These are phyloP conservation scores for Eugnorisma glareosa DNA, from an alignment of 2,888 invertebrate species.

Conservation along the genomic window DNA sequence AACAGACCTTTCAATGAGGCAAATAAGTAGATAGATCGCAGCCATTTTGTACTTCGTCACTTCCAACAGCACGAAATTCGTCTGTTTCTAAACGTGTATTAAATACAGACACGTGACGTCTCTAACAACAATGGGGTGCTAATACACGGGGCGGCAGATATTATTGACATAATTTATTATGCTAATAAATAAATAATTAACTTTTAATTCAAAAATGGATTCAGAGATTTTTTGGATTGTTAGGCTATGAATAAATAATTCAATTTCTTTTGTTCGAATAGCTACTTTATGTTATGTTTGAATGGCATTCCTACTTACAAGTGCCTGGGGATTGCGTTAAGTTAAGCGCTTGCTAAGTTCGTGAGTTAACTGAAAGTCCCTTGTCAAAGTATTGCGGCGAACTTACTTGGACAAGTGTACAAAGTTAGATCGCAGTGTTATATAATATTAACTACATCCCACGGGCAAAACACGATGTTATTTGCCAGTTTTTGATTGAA, in stretches of 20 bases:
- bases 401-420: constrained; percentile 41
- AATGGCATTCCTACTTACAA: background rate
- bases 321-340: constrained; percentile 2
- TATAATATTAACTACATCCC: constrained; percentile 11
- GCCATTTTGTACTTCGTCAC: constrained; percentile 28
- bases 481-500: background rate
- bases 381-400: constrained; percentile 49
- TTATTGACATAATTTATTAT: background rate
- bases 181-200: background rate
- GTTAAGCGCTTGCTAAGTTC: constrained; percentile 16
- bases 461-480: background rate
- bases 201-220: background rate
- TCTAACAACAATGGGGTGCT: constrained; percentile 16
- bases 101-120: constrained; percentile 27
- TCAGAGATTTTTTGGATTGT: too few species aligned
- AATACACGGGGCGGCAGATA: constrained; percentile 43
- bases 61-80: constrained; percentile 15
- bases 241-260: background rate
- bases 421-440: constrained; percentile 7
- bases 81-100: constrained; percentile 44
- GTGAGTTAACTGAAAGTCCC: constrained; percentile 18
- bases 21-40: constrained; percentile 71
- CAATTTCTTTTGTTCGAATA: background rate
- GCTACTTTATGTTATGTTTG: constrained; percentile 1
- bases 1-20: constrained; percentile 78